Conservation (phyloP, 2,113 vertebrate genomes). For the Hylia prasina region DNA sequence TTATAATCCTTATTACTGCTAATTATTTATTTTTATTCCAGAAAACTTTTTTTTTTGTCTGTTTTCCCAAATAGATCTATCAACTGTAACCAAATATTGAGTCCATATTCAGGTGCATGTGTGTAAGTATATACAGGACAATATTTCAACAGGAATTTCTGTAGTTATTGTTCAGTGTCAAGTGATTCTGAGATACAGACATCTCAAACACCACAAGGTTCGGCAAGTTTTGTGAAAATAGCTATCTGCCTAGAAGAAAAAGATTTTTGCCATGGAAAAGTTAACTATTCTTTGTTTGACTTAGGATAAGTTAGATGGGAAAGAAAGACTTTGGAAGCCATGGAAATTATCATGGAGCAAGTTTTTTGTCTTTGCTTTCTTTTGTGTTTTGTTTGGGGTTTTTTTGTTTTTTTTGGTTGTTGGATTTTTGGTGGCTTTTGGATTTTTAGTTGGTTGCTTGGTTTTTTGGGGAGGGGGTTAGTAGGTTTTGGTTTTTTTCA, state of each 20-base stretch:
- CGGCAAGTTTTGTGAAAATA: background rate
- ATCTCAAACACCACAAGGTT: background rate
- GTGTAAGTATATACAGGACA: background rate
- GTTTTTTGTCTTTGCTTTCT: background rate
- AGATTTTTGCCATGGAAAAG: background rate
- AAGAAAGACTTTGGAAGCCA: background rate
- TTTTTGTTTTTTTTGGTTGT: no score
- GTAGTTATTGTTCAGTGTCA: background rate
- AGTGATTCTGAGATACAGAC: background rate
- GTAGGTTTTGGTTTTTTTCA: background rate
- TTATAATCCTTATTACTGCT: background rate
- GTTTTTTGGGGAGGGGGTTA: accelerated
- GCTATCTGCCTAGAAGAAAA: background rate
- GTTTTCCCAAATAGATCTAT: background rate
- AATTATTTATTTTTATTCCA: background rate
- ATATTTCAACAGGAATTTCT: background rate
- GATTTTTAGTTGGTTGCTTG: background rate
- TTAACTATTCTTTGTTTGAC: background rate
- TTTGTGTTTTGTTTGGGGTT: no score
- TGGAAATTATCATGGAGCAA: background rate
- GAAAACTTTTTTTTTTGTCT: accelerated
- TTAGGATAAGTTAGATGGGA: background rate
- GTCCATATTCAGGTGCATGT: background rate
- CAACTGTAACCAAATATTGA: background rate
- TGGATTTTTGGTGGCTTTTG: accelerated